A percentile compares a stretch with the other conserved stretches of the same genome.
These are phyloP conservation scores for Lytechinus pictus DNA, from an alignment of 35 echinoderm and acorn worm species.

Conservation along the genomic window DNA sequence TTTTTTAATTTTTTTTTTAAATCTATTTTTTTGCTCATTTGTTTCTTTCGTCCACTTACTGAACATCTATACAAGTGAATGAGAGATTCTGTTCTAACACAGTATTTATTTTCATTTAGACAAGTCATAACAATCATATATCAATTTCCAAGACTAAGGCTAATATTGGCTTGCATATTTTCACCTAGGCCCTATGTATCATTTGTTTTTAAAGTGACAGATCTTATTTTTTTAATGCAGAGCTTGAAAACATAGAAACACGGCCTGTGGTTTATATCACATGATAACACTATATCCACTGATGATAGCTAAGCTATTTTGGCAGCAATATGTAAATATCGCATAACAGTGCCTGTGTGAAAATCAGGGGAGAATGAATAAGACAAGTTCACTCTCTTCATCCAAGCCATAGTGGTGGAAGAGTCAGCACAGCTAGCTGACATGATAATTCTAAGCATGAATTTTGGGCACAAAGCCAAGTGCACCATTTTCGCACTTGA, in stretches of 20 bases:
- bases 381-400: background rate
- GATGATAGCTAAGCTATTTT: background rate
- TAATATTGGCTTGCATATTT: too few relatives aligned
- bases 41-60: too few relatives aligned
- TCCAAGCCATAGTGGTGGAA: background rate
- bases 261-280: background rate
- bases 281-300: background rate
- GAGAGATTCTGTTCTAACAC: too few relatives aligned
- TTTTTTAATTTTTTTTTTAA: too few relatives aligned
- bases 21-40: too few relatives aligned
- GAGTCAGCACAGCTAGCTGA: background rate
- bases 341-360: background rate
- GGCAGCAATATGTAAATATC: background rate
- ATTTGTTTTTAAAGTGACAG: too few relatives aligned
- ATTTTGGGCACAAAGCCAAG: conserved; percentile 17
- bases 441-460: background rate
- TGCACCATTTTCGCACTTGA: background rate
- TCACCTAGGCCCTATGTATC: too few relatives aligned
- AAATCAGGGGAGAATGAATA: background rate
- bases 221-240: too few relatives aligned
- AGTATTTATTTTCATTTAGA: too few relatives aligned
- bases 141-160: too few relatives aligned
- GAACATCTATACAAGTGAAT: too few relatives aligned
- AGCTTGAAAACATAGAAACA: background rate
- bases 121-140: too few relatives aligned